Evolutionary conservation across 2,888 invertebrate genomes (phyloP), one percentile per base, ranked within the genome.

Genomic region (Aporophyla lueneburgensis): DNA sequence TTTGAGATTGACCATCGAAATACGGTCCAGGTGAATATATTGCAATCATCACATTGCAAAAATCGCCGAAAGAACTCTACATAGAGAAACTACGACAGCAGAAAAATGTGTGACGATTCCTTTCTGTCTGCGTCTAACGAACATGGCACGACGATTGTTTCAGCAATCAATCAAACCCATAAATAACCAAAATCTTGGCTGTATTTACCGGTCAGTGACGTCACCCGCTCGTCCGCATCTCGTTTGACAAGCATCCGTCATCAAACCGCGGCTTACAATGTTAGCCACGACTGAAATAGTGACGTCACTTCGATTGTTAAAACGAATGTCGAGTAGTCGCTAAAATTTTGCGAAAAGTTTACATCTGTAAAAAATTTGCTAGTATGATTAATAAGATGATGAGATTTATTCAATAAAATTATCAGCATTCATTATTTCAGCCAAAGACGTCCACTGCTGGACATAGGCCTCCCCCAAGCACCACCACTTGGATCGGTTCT

Each of bases 111-210:
- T 74, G 74, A 83, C 54, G 65, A 71, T 65, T 43, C 53, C 70
- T 56, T 74, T 84, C 67, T 76, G 73, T 86, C 76, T 24, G 53
- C 70, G 49, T 51, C 43, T 76, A 84, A 71, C 74, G 67, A 79
- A 83, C 80, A 76, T 76, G 77, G 68, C 76, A 77, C 53, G 59
- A 66, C 78, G 53, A 77, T 80, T 69, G 84, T 81, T 79, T 86
- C 84, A 86, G 71, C 87, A 86, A 81, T 87, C 88, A 87, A 81
- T 88, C 81, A 81, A 78, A 79, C 75, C 84, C 88, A 84, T 84
- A 87, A 84, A 87, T 86, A 86, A 87, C 86, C 71, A 80, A 83
- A 84, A 88, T 86, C 87, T 87, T 87, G 87, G 88, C 87, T 81
- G 72, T 84, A 86, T 80, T 76, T 86, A 77, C 77, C 75, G 74